phyloP scores from a whole-genome alignment of 2,888 invertebrate species.

The Augochlorella aurata region DNA sequence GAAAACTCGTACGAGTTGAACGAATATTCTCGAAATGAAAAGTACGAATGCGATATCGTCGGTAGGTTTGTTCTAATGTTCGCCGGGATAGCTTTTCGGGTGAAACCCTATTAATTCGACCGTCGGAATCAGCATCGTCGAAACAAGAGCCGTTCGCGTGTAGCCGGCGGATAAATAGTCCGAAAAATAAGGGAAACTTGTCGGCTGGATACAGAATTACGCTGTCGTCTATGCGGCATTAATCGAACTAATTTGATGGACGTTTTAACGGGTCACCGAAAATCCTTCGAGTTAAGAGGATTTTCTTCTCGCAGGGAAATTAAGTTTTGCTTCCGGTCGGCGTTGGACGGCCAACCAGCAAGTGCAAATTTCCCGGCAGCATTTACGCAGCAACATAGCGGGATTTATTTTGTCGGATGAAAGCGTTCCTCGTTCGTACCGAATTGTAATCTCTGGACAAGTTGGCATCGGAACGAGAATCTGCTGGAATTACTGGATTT shows the following conservation, averaged over 20 bases:
- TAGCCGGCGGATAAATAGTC: too few species aligned
- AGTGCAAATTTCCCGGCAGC: constrained; percentile 16
- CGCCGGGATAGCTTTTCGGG: not conserved
- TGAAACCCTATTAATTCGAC: too few species aligned
- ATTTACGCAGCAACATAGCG: constrained; percentile 24
- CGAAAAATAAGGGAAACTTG: not conserved
- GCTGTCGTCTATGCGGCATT: not conserved
- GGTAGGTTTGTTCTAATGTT: too few species aligned
- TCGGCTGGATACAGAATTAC: not conserved
- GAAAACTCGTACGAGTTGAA: too few species aligned
- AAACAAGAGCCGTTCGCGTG: not conserved
- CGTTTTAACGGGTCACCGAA: not conserved
- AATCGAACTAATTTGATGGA: constrained; percentile 16
- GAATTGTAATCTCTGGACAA: constrained; percentile 49
- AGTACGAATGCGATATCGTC: too few species aligned
- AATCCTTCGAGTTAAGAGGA: constrained; percentile 21
- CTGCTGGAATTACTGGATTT: constrained; percentile 43
- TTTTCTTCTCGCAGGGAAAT: constrained; percentile 26
- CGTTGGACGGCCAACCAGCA: not conserved
- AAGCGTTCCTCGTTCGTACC: constrained; percentile 23
- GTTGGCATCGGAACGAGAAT: constrained; percentile 43
- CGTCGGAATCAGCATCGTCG: not conserved
- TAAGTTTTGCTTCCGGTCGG: constrained; percentile 16
- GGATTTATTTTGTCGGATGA: constrained; percentile 39
- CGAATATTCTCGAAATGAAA: too few species aligned